Percentiles rank a stretch among this genome's conserved stretches.
phyloP scores from a whole-genome alignment of 2,888 invertebrate species.

The Plutella xylostella region DNA sequence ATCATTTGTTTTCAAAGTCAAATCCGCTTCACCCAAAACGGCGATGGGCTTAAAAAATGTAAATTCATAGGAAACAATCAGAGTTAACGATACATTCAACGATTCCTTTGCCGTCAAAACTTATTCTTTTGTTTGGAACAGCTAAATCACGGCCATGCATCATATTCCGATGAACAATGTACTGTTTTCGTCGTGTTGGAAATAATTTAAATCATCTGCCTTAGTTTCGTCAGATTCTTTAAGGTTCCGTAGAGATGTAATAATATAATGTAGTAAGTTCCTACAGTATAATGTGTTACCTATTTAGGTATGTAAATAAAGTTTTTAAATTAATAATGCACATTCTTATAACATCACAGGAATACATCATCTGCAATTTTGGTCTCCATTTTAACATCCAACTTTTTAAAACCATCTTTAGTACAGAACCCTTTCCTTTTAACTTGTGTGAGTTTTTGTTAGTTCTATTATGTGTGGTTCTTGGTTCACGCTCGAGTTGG shows the following conservation, averaged over 20 bases:
- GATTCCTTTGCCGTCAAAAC: constrained; percentile 56
- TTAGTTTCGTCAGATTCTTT: background rate
- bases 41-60: too few relatives aligned
- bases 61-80: constrained; percentile 54
- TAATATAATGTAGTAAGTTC: too few relatives aligned
- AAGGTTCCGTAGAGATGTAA: constrained; percentile 2
- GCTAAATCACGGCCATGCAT: constrained; percentile 62
- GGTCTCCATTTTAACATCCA: too few relatives aligned
- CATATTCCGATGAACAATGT: constrained; percentile 59
- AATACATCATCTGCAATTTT: too few relatives aligned
- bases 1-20: too few relatives aligned
- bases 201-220: constrained; percentile 36
- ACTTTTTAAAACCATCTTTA: background rate
- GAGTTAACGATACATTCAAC: constrained; percentile 49
- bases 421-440: background rate
- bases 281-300: too few relatives aligned
- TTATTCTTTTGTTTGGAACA: constrained; percentile 65
- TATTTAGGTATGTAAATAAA: too few relatives aligned
- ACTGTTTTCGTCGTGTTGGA: constrained; percentile 54
- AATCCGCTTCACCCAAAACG: too few relatives aligned
- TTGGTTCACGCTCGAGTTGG: constrained; percentile 2
- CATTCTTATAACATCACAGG: too few relatives aligned
- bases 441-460: background rate
- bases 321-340: too few relatives aligned
- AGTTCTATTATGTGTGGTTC: constrained; percentile 5